Evolutionary conservation across 2,113 vertebrate species (phyloP).

Genomic region (Psittacula cyanocephala): DNA sequence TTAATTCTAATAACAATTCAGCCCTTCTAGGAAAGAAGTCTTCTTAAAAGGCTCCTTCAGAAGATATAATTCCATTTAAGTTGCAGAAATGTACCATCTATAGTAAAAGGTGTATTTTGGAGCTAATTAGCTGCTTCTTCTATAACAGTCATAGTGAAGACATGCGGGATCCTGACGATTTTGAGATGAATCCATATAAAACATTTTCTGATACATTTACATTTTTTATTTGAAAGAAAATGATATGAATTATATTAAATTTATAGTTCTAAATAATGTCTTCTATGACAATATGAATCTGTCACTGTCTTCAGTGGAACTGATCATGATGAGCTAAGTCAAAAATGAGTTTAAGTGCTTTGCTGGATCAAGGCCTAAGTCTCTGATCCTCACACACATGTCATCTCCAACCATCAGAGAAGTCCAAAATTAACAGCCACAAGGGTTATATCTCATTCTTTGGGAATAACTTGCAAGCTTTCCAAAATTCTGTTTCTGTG

Average conservation of each 20-base stretch:
- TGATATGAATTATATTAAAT: not conserved
- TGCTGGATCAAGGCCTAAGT: slow-evolving; percentile 30
- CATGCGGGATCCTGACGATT: not conserved
- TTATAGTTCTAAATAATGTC: not conserved
- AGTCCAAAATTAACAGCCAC: not conserved
- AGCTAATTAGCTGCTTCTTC: not conserved
- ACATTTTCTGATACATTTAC: not conserved
- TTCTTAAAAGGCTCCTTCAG: not conserved
- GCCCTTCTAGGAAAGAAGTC: not conserved
- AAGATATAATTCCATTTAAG: not conserved
- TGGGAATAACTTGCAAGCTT: not conserved
- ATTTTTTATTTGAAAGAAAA: not conserved
- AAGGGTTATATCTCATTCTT: not conserved
- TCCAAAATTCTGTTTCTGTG: slow-evolving; percentile 1
- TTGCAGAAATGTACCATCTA: not conserved
- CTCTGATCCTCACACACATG: not conserved
- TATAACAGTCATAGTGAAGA: not conserved
- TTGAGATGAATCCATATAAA: not conserved
- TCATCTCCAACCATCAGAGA: not conserved
- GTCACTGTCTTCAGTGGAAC: not conserved
- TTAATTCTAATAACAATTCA: not conserved
- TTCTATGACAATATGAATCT: not conserved
- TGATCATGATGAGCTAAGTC: slow-evolving; percentile 3
- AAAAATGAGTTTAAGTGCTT: slow-evolving; percentile 56
- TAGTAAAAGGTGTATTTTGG: not conserved